These are phyloP conservation scores for Periophthalmus modestus DNA, from an alignment of 2,113 vertebrate genomes.

Conservation along the genomic window DNA sequence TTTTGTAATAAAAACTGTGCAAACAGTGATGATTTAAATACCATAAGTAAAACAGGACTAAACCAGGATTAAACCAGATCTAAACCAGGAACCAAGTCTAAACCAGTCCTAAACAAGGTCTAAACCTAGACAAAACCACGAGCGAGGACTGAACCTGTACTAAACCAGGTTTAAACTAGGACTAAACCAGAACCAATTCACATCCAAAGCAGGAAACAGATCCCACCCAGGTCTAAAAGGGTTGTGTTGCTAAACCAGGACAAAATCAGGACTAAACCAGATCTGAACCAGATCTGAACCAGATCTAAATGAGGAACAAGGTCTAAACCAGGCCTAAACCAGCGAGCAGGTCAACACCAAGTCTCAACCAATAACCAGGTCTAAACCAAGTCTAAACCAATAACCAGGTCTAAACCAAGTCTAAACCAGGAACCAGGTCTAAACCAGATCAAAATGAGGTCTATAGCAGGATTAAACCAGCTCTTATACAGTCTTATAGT, in stretches of 20 bases:
- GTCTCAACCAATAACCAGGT: background rate
- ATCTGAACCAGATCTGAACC: background rate
- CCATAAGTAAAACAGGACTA: background rate
- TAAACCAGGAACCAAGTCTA: background rate
- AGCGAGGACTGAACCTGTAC: too few species aligned
- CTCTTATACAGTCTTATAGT: too few species aligned
- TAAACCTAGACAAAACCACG: background rate
- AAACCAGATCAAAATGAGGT: background rate
- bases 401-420: background rate
- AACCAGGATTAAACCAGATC: background rate
- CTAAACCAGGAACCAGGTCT: background rate
- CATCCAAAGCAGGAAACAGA: too few species aligned
- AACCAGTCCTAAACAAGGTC: background rate
- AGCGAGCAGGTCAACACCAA: background rate
- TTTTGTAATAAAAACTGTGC: too few species aligned
- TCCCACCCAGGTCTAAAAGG: too few species aligned
- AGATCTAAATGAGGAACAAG: too few species aligned
- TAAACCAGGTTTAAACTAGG: too few species aligned
- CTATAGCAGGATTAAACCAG: background rate
- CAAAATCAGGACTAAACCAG: background rate
- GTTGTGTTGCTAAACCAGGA: too few species aligned
- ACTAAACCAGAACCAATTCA: too few species aligned
- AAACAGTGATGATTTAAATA: background rate
- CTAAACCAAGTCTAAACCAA: background rate
- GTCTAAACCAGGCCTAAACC: background rate